Evolutionary conservation across 2,797 vertebrate genomes (phyloP).

Genomic region (Hoplostethus mediterraneus): DNA sequence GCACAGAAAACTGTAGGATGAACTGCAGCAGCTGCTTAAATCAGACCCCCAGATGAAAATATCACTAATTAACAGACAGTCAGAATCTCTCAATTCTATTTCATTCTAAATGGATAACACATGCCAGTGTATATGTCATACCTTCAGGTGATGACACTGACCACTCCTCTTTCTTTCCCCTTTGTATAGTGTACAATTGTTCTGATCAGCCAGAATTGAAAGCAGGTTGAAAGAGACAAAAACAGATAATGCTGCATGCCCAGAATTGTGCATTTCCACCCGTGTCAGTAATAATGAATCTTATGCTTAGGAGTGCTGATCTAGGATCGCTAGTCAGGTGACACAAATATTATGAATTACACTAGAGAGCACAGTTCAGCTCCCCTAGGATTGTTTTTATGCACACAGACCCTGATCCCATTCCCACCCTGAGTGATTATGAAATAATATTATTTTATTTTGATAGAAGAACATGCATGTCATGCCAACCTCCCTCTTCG

Average conservation of each 20-base stretch:
- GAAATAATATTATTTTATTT: not conserved
- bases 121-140: not conserved
- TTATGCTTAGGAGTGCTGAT: not conserved
- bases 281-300: not conserved
- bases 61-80: not conserved
- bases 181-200: not conserved
- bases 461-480: conserved; percentile 51
- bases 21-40: not conserved
- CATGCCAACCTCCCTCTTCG: conserved; percentile 80
- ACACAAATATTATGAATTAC: not conserved
- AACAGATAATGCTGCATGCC: not conserved
- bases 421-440: conserved; percentile 19
- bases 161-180: not conserved
- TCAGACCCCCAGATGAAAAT: not conserved
- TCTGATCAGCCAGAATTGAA: not conserved
- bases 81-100: not conserved
- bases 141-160: not conserved
- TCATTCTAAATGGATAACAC: not conserved
- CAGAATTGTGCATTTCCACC: conserved; percentile 13
- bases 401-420: conserved; percentile 18
- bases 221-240: not conserved
- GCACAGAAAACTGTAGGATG: not conserved
- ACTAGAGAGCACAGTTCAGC: conserved; percentile 1
- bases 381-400: conserved; percentile 3
- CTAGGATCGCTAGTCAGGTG: conserved; percentile 1